phyloP scores from a whole-genome alignment of 1,140 invertebrate species.

The Scaptomyza montana region DNA sequence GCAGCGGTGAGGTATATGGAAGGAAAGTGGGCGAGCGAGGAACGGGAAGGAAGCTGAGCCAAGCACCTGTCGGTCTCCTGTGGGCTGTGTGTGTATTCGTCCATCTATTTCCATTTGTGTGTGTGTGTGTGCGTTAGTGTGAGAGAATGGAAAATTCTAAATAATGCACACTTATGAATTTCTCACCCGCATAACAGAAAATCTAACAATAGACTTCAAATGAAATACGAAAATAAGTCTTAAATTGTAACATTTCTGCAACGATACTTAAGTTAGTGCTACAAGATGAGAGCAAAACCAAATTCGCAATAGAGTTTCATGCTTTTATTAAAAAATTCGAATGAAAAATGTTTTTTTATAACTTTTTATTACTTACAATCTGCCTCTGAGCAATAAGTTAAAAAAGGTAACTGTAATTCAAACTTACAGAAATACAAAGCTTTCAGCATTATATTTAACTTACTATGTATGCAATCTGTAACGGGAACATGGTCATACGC shows the following conservation, averaged over 20 bases:
- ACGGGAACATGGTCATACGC: too few species aligned
- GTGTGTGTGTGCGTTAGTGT: conserved; percentile 1
- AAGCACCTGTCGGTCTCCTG: conserved; percentile 42
- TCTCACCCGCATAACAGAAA: conserved; percentile 27
- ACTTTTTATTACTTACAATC: too few species aligned
- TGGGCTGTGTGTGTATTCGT: conserved; percentile 6
- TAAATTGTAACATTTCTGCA: conserved; percentile 1
- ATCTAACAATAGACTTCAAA: conserved; percentile 22
- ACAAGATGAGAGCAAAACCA: background rate
- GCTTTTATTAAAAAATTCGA: too few species aligned
- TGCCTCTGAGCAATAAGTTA: too few species aligned
- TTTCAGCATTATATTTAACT: too few species aligned
- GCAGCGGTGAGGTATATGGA: too few species aligned
- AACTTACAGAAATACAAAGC: too few species aligned
- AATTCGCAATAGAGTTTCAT: background rate
- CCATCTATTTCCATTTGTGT: background rate
- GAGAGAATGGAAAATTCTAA: conserved; percentile 19
- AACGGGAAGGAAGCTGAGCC: background rate
- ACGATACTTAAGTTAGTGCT: background rate
- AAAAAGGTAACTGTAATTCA: too few species aligned
- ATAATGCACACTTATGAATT: conserved; percentile 53
- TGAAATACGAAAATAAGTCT: background rate
- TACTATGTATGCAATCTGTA: too few species aligned
- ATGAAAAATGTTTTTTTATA: too few species aligned
- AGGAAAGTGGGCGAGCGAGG: background rate